Percentiles rank a stretch among this genome's conserved stretches.
Evolutionary conservation across 1,140 invertebrate genomes (phyloP).

Genomic region (Sminthurinus signatus): DNA sequence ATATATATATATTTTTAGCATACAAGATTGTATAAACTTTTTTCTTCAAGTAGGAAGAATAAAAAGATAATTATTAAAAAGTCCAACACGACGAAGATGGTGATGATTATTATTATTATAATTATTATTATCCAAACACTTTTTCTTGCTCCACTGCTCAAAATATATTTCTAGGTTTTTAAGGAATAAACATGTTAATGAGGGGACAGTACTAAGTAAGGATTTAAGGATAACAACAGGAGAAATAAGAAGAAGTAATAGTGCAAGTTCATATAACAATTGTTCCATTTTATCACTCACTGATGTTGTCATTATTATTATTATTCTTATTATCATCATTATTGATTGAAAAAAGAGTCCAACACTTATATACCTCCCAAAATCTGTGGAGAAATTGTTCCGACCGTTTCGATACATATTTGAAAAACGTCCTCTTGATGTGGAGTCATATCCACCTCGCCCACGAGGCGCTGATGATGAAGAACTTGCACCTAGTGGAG

Average conservation of each 20-base stretch:
- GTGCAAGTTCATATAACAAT: slow-evolving; percentile 17
- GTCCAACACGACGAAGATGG: too few species aligned
- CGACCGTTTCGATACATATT: slow-evolving; percentile 30
- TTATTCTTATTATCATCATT: too few species aligned
- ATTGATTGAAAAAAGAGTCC: slow-evolving; percentile 36
- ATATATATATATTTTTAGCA: too few species aligned
- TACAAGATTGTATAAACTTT: too few species aligned
- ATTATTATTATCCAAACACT: too few species aligned
- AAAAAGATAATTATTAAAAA: too few species aligned
- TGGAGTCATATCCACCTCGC: slow-evolving; percentile 47
- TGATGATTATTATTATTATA: too few species aligned
- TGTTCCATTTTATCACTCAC: slow-evolving; percentile 33
- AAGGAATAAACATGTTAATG: too few species aligned
- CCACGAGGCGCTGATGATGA: slow-evolving; percentile 50
- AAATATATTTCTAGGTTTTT: too few species aligned
- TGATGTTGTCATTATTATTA: slow-evolving; percentile 33
- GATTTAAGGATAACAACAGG: not conserved
- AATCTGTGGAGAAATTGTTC: slow-evolving; percentile 33
- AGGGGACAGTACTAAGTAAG: too few species aligned
- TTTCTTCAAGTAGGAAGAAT: too few species aligned
- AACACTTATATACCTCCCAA: slow-evolving; percentile 40
- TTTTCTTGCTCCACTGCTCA: too few species aligned
- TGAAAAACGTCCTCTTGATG: slow-evolving; percentile 23
- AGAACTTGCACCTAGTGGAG: slow-evolving; percentile 33
- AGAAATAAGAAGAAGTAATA: slow-evolving; percentile 7